Evolutionary conservation across 2,888 invertebrate species (phyloP), one percentile per base, ranked within the genome.

Genomic region (Caenorhabditis sulstoni): DNA sequence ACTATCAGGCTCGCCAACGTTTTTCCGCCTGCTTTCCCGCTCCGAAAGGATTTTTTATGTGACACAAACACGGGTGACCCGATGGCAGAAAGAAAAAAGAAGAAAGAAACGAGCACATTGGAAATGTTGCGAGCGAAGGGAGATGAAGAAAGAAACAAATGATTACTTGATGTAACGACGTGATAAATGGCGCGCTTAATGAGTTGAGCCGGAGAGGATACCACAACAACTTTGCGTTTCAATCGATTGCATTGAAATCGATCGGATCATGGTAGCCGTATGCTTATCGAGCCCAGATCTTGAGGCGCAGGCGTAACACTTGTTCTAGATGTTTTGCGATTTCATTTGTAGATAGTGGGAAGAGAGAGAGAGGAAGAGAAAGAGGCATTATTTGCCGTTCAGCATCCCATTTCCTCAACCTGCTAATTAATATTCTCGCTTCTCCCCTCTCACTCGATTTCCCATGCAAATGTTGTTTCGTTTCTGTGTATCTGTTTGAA

Each of bases 151-250:
- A 44, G 50, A 73, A 73, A 58, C 73, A 57, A 73, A 73, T 73
- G 73, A 73, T 73, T 73, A 73, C 73, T 64, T 73, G 73, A 73
- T 73, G 73, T 64, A 64, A 73, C 73, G 64, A 73, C 58, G 64
- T 35, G 73, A 58, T 64, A 49, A 23, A 41, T n/a, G 41, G 23
- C 47, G 3, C 39, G 44, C 29, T 57, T 64, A 71, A 71, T 71
- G 71, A 62, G 62, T 29, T 29, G 3, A 29, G 29, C 29, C 7
- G 49, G 57, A 64, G 55, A 71, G 62, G 71, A 64, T 62, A 57
- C 14, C 47, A 55, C 35, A 53, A 35, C 20, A 44, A 22, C 14
- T 62, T 64, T 41, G 0, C 41, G 16, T 35, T 49, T 65, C 58
- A 23, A 35, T 45, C 4, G 7, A 29, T 47, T 37, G 35, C 12